phyloP scores from a whole-genome alignment of 2,113 vertebrate genomes.

The Montifringilla adamsi region DNA sequence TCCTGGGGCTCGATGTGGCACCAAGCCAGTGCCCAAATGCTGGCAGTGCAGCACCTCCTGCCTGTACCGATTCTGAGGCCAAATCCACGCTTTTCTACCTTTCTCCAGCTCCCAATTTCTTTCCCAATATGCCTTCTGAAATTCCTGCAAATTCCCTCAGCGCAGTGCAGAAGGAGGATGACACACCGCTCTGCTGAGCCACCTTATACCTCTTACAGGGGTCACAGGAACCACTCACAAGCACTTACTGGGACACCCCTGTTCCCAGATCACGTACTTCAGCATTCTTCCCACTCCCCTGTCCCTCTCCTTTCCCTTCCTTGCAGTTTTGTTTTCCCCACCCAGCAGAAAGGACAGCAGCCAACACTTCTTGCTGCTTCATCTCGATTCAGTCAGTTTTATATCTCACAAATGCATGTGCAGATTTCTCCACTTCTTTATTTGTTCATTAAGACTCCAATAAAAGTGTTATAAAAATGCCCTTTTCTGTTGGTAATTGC shows the following conservation, averaged over 20 bases:
- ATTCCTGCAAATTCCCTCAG: not conserved
- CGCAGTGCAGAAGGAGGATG: fast-evolving
- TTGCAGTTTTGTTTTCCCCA: not conserved
- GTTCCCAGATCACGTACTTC: fast-evolving
- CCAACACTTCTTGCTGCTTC: slow-evolving; percentile 30
- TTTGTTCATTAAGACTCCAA: slow-evolving; percentile 75
- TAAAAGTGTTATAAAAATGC: slow-evolving; percentile 70
- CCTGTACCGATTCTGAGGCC: not conserved
- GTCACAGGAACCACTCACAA: not conserved
- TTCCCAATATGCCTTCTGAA: not conserved
- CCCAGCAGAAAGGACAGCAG: not conserved
- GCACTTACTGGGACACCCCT: fast-evolving
- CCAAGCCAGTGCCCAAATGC: not conserved
- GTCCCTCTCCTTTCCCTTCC: not conserved
- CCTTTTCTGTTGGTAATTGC: slow-evolving; percentile 68
- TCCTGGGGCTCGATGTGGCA: fast-evolving
- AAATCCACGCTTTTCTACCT: not conserved
- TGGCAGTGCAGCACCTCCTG: fast-evolving
- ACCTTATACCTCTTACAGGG: not conserved
- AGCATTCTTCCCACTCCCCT: not conserved
- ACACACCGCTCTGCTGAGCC: not conserved
- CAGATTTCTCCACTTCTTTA: slow-evolving; percentile 70
- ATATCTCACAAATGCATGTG: not conserved
- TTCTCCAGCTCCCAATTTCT: not conserved
- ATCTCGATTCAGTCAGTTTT: slow-evolving; percentile 58